phyloP scores from a whole-genome alignment of 2,888 invertebrate species.

The Busseola fusca region DNA sequence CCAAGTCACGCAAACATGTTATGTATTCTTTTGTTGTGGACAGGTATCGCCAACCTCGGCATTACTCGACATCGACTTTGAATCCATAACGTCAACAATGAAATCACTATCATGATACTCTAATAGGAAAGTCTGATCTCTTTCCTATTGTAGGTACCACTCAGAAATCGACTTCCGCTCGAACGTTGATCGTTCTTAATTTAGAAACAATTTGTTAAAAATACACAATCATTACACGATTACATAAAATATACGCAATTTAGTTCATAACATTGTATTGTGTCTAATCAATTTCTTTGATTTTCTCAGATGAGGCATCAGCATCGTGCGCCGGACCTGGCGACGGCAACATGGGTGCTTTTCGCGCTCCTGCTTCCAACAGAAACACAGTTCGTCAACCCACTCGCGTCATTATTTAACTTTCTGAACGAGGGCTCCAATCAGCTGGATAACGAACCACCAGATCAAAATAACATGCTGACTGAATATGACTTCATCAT shows the following conservation, averaged over 20 bases:
- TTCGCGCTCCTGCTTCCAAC: slow-evolving; percentile 69
- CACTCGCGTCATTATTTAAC: slow-evolving; percentile 85
- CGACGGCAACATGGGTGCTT: slow-evolving; percentile 73
- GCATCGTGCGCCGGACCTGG: slow-evolving; percentile 67
- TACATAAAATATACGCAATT: neutral
- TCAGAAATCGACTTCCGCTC: neutral
- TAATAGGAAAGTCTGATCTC: slow-evolving; percentile 28
- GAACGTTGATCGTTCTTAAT: neutral
- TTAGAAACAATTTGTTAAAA: slow-evolving; percentile 1
- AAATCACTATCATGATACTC: slow-evolving; percentile 26
- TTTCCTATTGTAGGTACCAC: slow-evolving; percentile 7
- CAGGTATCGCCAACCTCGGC: slow-evolving; percentile 47
- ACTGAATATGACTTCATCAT: slow-evolving; percentile 93
- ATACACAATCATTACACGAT: neutral
- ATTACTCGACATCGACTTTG: slow-evolving; percentile 46
- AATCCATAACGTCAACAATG: slow-evolving; percentile 41
- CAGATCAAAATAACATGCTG: slow-evolving; percentile 83
- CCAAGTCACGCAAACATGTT: slow-evolving; percentile 58
- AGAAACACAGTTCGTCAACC: slow-evolving; percentile 74
- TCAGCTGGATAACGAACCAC: slow-evolving; percentile 87
- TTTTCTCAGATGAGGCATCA: slow-evolving; percentile 81
- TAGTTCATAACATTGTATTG: neutral
- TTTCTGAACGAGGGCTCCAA: slow-evolving; percentile 87
- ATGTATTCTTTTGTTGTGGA: slow-evolving; percentile 58
- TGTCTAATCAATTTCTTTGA: slow-evolving; percentile 2